Percentiles rank a stretch among this genome's conserved stretches.
phyloP scores from a whole-genome alignment of 2,888 invertebrate species.

The Steinernema carpocapsae region DNA sequence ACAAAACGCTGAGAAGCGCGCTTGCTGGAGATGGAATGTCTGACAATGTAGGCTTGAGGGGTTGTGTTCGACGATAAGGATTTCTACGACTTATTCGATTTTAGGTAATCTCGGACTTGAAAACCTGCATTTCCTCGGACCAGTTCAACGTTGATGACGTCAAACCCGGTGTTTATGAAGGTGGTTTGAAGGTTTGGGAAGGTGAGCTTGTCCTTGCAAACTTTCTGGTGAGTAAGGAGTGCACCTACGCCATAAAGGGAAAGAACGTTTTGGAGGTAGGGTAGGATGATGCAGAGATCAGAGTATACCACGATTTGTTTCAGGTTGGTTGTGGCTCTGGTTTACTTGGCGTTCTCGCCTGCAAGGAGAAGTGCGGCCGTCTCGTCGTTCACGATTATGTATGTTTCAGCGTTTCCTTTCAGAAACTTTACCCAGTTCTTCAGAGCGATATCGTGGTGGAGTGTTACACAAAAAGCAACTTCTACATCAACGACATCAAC shows the following conservation, averaged over 20 bases:
- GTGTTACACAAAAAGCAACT: conserved; percentile 56
- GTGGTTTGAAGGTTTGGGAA: conserved; percentile 1
- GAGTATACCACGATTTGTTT: too few relatives aligned
- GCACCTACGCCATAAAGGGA: not conserved
- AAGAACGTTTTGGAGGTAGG: conserved; percentile 25
- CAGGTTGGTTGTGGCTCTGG: conserved; percentile 15
- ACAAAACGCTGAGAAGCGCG: too few relatives aligned
- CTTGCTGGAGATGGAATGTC: too few relatives aligned
- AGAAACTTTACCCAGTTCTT: conserved; percentile 30
- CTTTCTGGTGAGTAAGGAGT: conserved; percentile 16
- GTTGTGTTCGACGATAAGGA: too few relatives aligned
- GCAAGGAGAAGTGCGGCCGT: conserved; percentile 4
- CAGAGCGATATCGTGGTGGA: conserved; percentile 60
- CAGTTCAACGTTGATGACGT: not conserved
- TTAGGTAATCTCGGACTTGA: not conserved
- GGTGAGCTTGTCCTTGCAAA: not conserved
- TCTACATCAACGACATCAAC: conserved; percentile 48
- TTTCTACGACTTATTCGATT: too few relatives aligned
- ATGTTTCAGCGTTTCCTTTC: not conserved
- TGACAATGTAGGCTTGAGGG: too few relatives aligned
- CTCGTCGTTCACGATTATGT: conserved; percentile 1
- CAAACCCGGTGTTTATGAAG: not conserved
- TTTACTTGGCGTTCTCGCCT: conserved; percentile 10
- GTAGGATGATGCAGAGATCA: not conserved
- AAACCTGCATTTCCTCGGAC: not conserved